Base-by-base conservation (phyloP, 2,797 vertebrate genomes). In the Enteromius anoplus region DNA sequence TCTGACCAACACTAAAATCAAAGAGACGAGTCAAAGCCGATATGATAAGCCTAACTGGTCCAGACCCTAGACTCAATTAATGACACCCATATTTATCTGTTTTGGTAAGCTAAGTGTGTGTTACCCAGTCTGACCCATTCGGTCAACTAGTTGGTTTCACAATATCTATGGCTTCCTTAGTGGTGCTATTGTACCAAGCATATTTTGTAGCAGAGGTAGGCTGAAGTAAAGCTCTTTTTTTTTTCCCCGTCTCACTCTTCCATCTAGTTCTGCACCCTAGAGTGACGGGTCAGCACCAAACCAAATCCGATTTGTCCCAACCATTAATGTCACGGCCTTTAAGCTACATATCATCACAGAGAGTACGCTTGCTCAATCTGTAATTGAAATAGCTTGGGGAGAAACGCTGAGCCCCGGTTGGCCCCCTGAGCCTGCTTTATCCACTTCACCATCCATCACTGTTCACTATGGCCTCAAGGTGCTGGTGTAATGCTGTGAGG, bases 371-470 rank as follows among this genome's bases (percentile, higher is more conserved):
- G 89, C 91, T 89, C 91, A 89, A 92, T 91, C 91, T 91, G 92
- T 94, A 94, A 94, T 93, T 94, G 91, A 95, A 95, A 95, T 91
- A 89, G 91, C 93, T 93, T 91, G 87, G 87, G 92, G 93, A 93
- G 91, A 92, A 93, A 91, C 93, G 92, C 86, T 86, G 75, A 80
- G 89, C 89, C 89, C 86, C 84, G 89, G 90, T 86, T 84, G 88
- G 64, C 87, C 86, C 78, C 37, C 58, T 84, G 85, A 78, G 88
- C 82, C 86, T 81, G 76, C 87, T 49, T 85, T 85, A 84, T 23
- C 88, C 88, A 88, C 86, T 86, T 82, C 84, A 89, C 84, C 86
- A 94, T 93, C 92, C 92, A 93, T 95, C 92, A 93, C 88, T 90
- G 91, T 92, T 87, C 83, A 88, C 87, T 88, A 86, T 86, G 90